phyloP scores from a whole-genome alignment of 2,797 vertebrate species.

The Hydrocynus forskahlii region DNA sequence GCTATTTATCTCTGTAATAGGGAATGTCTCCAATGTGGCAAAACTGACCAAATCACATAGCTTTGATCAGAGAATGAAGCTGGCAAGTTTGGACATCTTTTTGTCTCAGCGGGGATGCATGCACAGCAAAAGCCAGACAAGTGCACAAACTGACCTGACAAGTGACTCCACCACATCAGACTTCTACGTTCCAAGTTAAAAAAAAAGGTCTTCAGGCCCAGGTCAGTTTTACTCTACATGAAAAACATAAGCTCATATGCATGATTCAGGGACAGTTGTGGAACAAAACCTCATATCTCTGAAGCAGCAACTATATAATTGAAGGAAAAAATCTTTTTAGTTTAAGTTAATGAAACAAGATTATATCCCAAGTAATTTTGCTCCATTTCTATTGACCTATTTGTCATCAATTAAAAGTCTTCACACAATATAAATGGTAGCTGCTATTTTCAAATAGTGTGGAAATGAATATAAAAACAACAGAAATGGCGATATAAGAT shows the following conservation, averaged over 20 bases:
- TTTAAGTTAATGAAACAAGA: no score
- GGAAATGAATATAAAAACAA: background rate
- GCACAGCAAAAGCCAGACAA: conserved; percentile 87
- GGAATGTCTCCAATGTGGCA: conserved; percentile 95
- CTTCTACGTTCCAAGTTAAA: conserved; percentile 1
- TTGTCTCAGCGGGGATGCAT: conserved; percentile 84
- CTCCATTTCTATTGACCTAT: background rate
- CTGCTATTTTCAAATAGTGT: background rate
- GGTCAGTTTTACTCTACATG: background rate
- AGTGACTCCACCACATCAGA: conserved; percentile 78
- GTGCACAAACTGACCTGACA: conserved; percentile 94
- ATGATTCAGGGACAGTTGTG: no score
- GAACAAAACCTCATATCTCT: no score
- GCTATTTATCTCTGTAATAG: conserved; percentile 90
- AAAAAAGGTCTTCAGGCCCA: conserved; percentile 11
- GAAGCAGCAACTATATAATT: no score
- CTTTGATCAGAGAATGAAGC: conserved; percentile 95
- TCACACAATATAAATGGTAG: no score
- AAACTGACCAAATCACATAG: conserved; percentile 95
- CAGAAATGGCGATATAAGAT: background rate
- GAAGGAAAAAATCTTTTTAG: no score
- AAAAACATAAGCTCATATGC: background rate
- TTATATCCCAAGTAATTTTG: no score
- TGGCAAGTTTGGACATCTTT: conserved; percentile 91
- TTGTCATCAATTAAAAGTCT: background rate